Conservation (phyloP, 2,888 invertebrate genomes). For the Patella depressa region DNA sequence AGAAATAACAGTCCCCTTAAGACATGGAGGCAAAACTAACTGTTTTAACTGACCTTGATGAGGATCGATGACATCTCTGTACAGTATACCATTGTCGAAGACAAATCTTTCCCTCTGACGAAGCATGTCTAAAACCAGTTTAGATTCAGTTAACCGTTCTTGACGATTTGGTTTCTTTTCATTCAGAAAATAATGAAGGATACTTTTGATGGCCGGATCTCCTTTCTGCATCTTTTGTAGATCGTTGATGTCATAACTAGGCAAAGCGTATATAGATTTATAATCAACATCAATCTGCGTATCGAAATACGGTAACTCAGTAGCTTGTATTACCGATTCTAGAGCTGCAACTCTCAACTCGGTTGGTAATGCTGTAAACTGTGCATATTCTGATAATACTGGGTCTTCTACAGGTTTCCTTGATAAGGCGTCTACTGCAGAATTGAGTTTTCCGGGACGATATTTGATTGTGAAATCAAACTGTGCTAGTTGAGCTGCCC, state of each 20-base stretch:
- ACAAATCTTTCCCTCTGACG: not conserved
- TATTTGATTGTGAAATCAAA: conserved; percentile 41
- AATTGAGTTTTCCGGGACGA: conserved; percentile 31
- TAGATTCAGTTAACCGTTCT: not conserved
- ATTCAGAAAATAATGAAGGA: not conserved
- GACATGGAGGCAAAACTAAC: not conserved
- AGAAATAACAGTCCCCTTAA: not conserved
- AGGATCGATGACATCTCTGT: not conserved
- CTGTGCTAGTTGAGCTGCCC: conserved; percentile 38
- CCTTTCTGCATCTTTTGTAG: not conserved
- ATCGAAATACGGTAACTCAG: not conserved
- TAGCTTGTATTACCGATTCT: not conserved
- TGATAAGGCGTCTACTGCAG: conserved; percentile 27
- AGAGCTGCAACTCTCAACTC: not conserved
- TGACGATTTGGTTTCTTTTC: not conserved
- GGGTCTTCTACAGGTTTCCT: conserved; percentile 15
- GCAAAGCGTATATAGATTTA: not conserved
- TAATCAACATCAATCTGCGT: not conserved
- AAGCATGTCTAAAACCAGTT: not conserved
- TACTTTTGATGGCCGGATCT: not conserved
- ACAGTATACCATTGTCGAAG: not conserved
- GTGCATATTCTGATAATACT: not conserved
- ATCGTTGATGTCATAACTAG: not conserved
- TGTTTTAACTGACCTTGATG: not conserved
- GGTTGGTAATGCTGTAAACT: not conserved